These are phyloP conservation scores for Latrodectus hesperus DNA, from an alignment of 2,888 invertebrate genomes.

Conservation along the genomic window DNA sequence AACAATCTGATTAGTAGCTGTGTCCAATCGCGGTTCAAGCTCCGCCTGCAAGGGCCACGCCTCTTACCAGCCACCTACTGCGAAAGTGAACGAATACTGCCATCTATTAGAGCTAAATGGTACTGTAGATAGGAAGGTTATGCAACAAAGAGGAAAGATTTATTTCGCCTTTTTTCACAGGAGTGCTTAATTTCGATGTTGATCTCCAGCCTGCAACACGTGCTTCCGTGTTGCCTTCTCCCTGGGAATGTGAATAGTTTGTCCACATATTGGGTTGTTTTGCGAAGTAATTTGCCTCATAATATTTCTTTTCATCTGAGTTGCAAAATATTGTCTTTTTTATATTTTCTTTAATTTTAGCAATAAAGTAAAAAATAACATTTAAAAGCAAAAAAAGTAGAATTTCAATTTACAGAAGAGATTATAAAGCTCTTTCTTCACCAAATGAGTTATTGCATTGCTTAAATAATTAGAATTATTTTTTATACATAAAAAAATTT, in stretches of 20 bases:
- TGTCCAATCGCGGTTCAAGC: slow-evolving; percentile 56
- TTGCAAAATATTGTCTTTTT: not conserved
- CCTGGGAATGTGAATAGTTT: not conserved
- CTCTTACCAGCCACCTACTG: slow-evolving; percentile 16
- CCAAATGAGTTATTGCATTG: too few relatives aligned
- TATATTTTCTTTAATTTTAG: not conserved
- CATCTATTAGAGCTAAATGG: slow-evolving; percentile 45
- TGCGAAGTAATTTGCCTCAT: not conserved
- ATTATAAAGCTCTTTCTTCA: too few relatives aligned
- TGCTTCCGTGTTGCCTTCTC: not conserved
- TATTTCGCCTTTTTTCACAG: slow-evolving; percentile 14
- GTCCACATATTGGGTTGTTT: not conserved
- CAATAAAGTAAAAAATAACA: not conserved
- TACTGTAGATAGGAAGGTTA: slow-evolving; percentile 11
- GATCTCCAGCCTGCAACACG: slow-evolving; percentile 15
- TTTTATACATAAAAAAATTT: too few relatives aligned
- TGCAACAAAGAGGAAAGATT: slow-evolving; percentile 3
- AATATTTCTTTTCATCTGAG: not conserved
- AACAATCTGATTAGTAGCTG: slow-evolving; percentile 67
- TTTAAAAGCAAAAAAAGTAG: too few relatives aligned
- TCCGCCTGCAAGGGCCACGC: slow-evolving; percentile 62
- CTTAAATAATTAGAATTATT: too few relatives aligned
- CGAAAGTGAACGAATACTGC: slow-evolving; percentile 32
- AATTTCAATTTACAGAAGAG: too few relatives aligned
- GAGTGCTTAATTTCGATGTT: slow-evolving; percentile 47